phyloP scores from a whole-genome alignment of 2,797 vertebrate genomes.

The Pangasius djambal region DNA sequence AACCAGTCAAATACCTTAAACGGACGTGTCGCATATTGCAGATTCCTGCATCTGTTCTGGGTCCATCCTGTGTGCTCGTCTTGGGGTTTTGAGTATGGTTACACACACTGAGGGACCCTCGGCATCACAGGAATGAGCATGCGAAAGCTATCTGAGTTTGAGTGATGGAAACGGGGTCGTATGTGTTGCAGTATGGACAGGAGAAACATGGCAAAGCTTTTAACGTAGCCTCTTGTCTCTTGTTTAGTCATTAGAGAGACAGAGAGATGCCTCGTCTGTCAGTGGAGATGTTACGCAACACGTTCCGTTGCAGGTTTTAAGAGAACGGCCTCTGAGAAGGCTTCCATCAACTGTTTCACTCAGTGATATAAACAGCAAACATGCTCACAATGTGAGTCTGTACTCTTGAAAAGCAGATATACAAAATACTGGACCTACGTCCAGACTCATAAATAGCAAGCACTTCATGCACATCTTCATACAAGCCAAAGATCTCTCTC shows the following conservation, averaged over 20 bases:
- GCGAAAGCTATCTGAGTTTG: conserved; percentile 40
- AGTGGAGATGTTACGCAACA: conserved; percentile 70
- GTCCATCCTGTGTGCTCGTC: conserved; percentile 29
- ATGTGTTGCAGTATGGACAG: conserved; percentile 26
- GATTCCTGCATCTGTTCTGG: conserved; percentile 36
- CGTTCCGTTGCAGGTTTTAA: conserved; percentile 67
- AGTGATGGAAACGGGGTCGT: conserved; percentile 22
- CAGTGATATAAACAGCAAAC: neutral
- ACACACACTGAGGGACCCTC: conserved; percentile 36
- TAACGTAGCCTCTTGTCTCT: conserved; percentile 69
- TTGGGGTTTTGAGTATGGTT: conserved; percentile 10
- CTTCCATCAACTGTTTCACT: conserved; percentile 38
- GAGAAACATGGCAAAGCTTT: conserved; percentile 70
- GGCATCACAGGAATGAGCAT: conserved; percentile 28
- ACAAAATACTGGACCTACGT: neutral
- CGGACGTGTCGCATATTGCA: neutral
- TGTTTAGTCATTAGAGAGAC: conserved; percentile 77
- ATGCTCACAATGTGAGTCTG: neutral
- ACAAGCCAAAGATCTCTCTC: neutral
- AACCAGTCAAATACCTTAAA: neutral
- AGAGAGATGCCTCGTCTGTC: conserved; percentile 71
- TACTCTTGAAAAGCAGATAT: neutral
- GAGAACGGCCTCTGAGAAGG: conserved; percentile 59
- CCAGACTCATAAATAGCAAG: conserved; percentile 16
- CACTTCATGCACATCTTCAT: conserved; percentile 15